These are phyloP conservation scores for Malacosoma neustria DNA, from an alignment of 2,888 invertebrate genomes.

Conservation along the genomic window DNA sequence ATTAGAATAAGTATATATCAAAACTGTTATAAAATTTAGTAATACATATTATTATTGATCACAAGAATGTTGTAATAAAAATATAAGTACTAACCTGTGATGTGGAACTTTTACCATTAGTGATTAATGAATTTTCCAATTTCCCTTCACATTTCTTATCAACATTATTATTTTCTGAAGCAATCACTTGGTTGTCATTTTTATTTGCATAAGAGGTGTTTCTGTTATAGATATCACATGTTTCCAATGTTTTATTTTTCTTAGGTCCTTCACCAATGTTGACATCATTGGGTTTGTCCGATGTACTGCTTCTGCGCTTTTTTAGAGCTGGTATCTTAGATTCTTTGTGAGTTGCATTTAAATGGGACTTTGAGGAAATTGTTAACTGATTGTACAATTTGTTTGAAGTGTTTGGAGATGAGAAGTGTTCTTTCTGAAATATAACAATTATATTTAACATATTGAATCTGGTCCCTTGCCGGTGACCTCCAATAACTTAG, in stretches of 20 bases:
- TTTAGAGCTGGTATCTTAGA: conserved; percentile 52
- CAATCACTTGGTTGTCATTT: conserved; percentile 35
- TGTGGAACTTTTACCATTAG: conserved; percentile 50
- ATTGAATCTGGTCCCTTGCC: no score
- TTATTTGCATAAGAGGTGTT: conserved; percentile 41
- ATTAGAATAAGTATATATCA: no score
- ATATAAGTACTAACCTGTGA: conserved; percentile 40
- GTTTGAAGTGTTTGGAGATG: conserved; percentile 52
- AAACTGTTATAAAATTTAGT: no score
- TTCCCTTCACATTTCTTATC: conserved; percentile 52
- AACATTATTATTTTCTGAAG: conserved; percentile 46
- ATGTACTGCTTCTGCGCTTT: conserved; percentile 62
- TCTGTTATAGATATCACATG: conserved; percentile 54
- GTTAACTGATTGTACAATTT: conserved; percentile 64
- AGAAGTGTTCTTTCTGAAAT: conserved; percentile 58
- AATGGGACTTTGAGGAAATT: conserved; percentile 54
- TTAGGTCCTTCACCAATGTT: conserved; percentile 45
- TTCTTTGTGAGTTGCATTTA: conserved; percentile 46
- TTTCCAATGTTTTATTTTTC: conserved; percentile 49
- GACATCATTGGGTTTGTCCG: conserved; percentile 60
- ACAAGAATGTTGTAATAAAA: no score
- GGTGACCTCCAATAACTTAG: no score
- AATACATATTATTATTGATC: no score
- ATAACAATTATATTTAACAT: no score
- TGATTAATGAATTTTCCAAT: conserved; percentile 30